Conservation (phyloP, 2,888 invertebrate genomes). For the Coenonympha glycerion region DNA sequence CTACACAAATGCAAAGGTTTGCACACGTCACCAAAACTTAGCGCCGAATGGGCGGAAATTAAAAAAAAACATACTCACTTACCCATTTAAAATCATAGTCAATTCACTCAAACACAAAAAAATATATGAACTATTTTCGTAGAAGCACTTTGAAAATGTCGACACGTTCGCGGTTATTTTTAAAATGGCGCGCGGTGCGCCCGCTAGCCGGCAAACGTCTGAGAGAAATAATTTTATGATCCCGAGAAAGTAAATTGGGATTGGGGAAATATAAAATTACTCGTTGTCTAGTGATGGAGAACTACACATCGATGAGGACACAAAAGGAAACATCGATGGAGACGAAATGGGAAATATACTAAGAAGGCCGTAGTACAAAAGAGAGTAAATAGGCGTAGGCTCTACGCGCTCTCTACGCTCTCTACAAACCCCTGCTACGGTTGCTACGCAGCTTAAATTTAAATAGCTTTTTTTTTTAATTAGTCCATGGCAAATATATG, state of each 20-base stretch:
- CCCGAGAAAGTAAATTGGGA: slow-evolving; percentile 51
- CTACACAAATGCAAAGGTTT: slow-evolving; percentile 15
- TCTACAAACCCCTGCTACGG: neutral
- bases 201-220: slow-evolving; percentile 45
- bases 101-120: slow-evolving; percentile 39
- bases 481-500: no score
- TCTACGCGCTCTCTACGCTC: neutral
- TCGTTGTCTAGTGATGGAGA: slow-evolving; percentile 34
- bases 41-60: slow-evolving; percentile 14
- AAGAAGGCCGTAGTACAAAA: neutral
- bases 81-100: slow-evolving; percentile 64
- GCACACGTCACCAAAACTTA: slow-evolving; percentile 29
- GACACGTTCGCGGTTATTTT: slow-evolving; percentile 36
- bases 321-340: slow-evolving; percentile 11
- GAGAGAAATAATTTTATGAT: slow-evolving; percentile 41
- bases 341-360: neutral
- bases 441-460: no score
- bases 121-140: slow-evolving; percentile 34
- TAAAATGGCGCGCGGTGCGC: slow-evolving; percentile 40
- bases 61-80: slow-evolving; percentile 48
- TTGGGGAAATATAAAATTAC: slow-evolving; percentile 66
- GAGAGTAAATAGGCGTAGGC: neutral
- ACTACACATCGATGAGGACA: neutral
- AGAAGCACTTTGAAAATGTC: slow-evolving; percentile 27
- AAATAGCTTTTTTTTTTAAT: no score